phyloP scores from a whole-genome alignment of 2,797 vertebrate genomes.

The Todus mexicanus region DNA sequence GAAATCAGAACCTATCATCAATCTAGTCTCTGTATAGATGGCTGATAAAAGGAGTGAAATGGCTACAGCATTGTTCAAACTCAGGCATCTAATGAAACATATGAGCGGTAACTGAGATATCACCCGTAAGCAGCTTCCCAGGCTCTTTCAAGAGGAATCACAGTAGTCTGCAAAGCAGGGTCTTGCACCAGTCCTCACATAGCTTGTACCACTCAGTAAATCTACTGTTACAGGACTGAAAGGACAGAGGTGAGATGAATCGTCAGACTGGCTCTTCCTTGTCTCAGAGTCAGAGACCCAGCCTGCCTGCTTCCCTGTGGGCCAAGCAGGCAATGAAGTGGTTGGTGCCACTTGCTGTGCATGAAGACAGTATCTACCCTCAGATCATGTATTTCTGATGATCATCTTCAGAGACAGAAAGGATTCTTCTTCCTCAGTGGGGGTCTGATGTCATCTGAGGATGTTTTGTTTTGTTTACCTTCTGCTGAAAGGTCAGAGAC shows the following conservation, averaged over 20 bases:
- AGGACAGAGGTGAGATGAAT: not conserved
- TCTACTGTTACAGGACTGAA: not conserved
- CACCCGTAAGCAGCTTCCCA: not conserved
- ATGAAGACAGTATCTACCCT: not conserved
- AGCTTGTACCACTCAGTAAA: not conserved
- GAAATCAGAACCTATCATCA: not conserved
- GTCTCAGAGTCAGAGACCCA: not conserved
- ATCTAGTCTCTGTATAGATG: not conserved
- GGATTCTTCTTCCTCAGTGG: not conserved
- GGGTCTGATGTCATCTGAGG: not conserved
- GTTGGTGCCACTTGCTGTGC: not conserved
- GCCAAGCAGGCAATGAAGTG: not conserved
- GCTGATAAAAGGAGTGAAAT: not conserved
- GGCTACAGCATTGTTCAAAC: not conserved
- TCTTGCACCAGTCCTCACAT: not conserved
- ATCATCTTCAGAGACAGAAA: not conserved
- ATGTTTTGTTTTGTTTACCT: not conserved
- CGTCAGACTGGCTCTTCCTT: not conserved
- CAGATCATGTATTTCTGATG: not conserved
- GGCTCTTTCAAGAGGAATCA: not conserved
- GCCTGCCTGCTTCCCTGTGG: not conserved
- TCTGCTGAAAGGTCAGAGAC: not conserved
- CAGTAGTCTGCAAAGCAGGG: not conserved
- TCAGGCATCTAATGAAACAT: not conserved
- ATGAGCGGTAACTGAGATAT: not conserved